Evolutionary conservation across 1,140 invertebrate species (phyloP).

Genomic region (Vanessa tameamea): DNA sequence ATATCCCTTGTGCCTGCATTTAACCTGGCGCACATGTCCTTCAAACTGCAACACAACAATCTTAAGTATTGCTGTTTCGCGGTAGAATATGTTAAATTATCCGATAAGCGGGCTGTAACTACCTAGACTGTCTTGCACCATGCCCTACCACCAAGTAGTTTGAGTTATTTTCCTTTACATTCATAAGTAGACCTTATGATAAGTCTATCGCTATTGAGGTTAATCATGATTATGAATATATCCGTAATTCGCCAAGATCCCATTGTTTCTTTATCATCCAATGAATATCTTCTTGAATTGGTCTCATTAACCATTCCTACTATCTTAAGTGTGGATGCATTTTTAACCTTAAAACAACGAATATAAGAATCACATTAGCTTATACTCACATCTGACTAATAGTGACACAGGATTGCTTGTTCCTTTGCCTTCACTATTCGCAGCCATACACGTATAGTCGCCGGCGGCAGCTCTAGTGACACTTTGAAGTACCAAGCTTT

Average conservation of each 20-base stretch:
- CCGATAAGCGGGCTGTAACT: too few relatives aligned
- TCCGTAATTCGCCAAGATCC: background rate
- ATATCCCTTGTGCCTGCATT: too few relatives aligned
- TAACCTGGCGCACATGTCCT: too few relatives aligned
- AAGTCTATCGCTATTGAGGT: too few relatives aligned
- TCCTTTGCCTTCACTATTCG: slow-evolving; percentile 90
- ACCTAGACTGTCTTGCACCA: too few relatives aligned
- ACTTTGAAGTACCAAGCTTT: slow-evolving; percentile 90
- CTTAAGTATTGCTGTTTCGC: too few relatives aligned
- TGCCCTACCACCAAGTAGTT: too few relatives aligned
- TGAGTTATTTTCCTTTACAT: too few relatives aligned
- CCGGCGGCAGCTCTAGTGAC: slow-evolving; percentile 89
- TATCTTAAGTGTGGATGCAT: background rate
- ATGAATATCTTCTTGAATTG: background rate
- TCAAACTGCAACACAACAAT: too few relatives aligned
- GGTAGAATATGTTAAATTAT: too few relatives aligned
- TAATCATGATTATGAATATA: too few relatives aligned
- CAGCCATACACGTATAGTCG: slow-evolving; percentile 90
- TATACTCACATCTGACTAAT: slow-evolving; percentile 87
- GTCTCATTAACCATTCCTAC: slow-evolving; percentile 4
- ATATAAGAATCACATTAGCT: background rate
- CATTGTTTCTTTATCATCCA: background rate
- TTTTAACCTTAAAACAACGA: background rate
- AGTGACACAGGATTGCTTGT: slow-evolving; percentile 89
- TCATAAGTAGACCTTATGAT: too few relatives aligned